Evolutionary conservation across 2,797 vertebrate genomes (phyloP).

Genomic region (Capromys pilorides): DNA sequence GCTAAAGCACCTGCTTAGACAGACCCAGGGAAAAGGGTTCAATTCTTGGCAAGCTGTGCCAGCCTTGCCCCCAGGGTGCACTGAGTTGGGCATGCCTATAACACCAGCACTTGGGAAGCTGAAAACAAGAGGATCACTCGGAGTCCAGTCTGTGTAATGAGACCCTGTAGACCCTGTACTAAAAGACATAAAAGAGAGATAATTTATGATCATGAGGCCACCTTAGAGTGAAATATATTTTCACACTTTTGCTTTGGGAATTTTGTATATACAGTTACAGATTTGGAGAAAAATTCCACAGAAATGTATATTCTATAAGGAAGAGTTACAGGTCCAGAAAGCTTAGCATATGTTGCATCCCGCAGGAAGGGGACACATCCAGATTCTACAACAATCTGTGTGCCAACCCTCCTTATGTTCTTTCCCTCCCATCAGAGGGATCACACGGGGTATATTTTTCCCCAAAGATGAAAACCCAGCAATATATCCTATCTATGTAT

Average conservation of each 20-base stretch:
- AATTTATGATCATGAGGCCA: background rate
- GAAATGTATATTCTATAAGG: slow-evolving; percentile 2
- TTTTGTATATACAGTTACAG: background rate
- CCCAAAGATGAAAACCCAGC: background rate
- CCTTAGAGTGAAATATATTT: slow-evolving; percentile 38
- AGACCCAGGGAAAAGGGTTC: too few relatives aligned
- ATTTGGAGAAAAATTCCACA: slow-evolving; percentile 30
- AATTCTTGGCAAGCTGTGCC: too few relatives aligned
- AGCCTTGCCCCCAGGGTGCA: too few relatives aligned
- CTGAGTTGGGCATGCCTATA: too few relatives aligned
- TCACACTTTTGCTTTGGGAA: slow-evolving; percentile 28
- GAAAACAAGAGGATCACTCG: too few relatives aligned
- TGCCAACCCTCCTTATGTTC: background rate
- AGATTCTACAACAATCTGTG: background rate
- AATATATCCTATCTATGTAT: background rate
- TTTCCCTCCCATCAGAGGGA: background rate
- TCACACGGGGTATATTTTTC: background rate
- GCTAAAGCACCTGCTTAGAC: too few relatives aligned
- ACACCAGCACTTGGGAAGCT: too few relatives aligned
- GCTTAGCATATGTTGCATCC: background rate
- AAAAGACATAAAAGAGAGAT: background rate
- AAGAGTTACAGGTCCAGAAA: background rate
- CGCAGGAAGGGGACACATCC: background rate
- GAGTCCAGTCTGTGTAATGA: too few relatives aligned
- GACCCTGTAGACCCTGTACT: too few relatives aligned